These are phyloP conservation scores for Endomychus coccineus DNA, from an alignment of 2,888 invertebrate species.

Conservation along the genomic window DNA sequence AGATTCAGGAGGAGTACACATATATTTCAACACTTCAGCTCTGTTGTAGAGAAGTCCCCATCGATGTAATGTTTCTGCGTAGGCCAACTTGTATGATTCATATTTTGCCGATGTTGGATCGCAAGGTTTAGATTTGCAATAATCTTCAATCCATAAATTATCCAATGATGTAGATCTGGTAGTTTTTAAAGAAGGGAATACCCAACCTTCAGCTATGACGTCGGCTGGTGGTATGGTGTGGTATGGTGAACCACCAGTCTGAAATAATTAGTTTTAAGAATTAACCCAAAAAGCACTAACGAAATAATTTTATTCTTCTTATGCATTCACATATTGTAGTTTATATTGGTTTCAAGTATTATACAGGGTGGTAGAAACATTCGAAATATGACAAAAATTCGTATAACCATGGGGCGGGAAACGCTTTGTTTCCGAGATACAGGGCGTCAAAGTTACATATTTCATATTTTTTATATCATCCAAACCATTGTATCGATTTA, in stretches of 20 bases:
- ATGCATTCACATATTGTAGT: too few relatives aligned
- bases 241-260: conserved; percentile 80
- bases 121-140: conserved; percentile 28
- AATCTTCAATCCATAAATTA: conserved; percentile 50
- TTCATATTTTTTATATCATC: too few relatives aligned
- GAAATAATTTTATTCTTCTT: too few relatives aligned
- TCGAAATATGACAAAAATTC: too few relatives aligned
- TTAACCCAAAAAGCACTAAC: too few relatives aligned
- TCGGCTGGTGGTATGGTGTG: conserved; percentile 76
- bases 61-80: conserved; percentile 78
- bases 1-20: conserved; percentile 42
- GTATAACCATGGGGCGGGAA: too few relatives aligned
- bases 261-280: conserved; percentile 17
- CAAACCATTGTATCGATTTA: too few relatives aligned
- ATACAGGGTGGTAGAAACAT: too few relatives aligned
- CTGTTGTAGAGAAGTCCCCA: conserved; percentile 40
- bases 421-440: too few relatives aligned
- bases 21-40: conserved; percentile 59
- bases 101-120: conserved; percentile 50
- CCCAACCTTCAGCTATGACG: conserved; percentile 71
- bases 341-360: too few relatives aligned
- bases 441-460: too few relatives aligned
- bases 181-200: conserved; percentile 59
- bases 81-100: conserved; percentile 77
- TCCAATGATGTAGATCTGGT: conserved; percentile 79